These are phyloP conservation scores for Bombus sylvicola DNA, from an alignment of 1,140 invertebrate genomes.

Conservation along the genomic window DNA sequence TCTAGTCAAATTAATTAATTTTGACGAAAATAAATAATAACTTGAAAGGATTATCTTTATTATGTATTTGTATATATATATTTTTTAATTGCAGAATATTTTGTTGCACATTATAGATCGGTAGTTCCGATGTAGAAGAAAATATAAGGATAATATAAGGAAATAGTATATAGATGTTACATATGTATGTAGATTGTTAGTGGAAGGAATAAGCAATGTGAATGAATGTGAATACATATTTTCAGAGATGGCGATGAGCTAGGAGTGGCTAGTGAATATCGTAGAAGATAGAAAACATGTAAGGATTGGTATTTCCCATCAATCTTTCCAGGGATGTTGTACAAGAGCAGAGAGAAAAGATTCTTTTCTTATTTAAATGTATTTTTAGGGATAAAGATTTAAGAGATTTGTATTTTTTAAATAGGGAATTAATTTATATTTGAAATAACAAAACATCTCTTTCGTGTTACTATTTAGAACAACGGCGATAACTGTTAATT, in stretches of 20 bases:
- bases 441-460: neutral
- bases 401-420: neutral
- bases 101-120: too few relatives aligned
- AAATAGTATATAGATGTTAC: too few relatives aligned
- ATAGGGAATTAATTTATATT: neutral
- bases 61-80: too few relatives aligned
- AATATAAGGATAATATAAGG: too few relatives aligned
- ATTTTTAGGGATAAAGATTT: neutral
- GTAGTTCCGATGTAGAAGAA: too few relatives aligned
- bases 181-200: neutral
- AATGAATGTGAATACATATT: too few relatives aligned
- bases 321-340: neutral
- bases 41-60: too few relatives aligned
- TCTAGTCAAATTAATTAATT: too few relatives aligned
- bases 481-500: too few relatives aligned
- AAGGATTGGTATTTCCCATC: neutral
- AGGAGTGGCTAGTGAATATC: neutral
- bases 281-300: too few relatives aligned
- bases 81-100: too few relatives aligned
- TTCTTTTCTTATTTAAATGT: neutral
- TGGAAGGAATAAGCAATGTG: neutral
- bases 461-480: neutral
- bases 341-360: neutral
- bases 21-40: too few relatives aligned
- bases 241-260: neutral